Conservation (phyloP, 2,797 vertebrate genomes). For the Syndactyla subalaris region DNA sequence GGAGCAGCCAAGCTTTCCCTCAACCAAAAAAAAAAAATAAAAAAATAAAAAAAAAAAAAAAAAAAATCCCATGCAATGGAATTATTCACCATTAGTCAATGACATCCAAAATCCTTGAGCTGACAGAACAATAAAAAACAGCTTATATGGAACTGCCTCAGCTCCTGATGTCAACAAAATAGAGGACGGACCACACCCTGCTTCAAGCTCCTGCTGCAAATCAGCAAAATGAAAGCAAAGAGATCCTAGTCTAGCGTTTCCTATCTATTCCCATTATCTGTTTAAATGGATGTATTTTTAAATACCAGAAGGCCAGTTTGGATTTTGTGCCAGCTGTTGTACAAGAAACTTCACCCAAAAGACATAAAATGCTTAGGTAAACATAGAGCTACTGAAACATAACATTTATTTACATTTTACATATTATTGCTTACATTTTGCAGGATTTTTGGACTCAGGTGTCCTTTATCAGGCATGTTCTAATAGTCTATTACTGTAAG, state of each 20-base stretch:
- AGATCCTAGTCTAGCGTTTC: not conserved
- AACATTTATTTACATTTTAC: not conserved
- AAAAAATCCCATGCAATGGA: not conserved
- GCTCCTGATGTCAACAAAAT: not conserved
- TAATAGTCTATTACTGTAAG: not conserved
- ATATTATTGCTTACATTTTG: not conserved
- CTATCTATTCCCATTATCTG: not conserved
- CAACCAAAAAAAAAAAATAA: too few species aligned
- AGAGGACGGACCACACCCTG: not conserved
- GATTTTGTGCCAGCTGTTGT: not conserved
- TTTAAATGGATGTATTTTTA: not conserved
- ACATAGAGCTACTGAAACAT: not conserved
- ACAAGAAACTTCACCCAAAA: not conserved
- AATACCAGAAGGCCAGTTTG: not conserved
- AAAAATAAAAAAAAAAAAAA: too few species aligned
- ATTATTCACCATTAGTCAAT: not conserved
- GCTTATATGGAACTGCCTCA: not conserved
- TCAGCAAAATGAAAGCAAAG: not conserved
- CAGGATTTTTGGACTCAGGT: not conserved
- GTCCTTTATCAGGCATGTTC: not conserved
- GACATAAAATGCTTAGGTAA: not conserved
- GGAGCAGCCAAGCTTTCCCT: not conserved
- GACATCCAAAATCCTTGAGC: not conserved
- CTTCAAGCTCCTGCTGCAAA: not conserved
- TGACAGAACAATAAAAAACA: not conserved